Base-by-base conservation (phyloP, 2,113 vertebrate genomes). In the Cygnus atratus region DNA sequence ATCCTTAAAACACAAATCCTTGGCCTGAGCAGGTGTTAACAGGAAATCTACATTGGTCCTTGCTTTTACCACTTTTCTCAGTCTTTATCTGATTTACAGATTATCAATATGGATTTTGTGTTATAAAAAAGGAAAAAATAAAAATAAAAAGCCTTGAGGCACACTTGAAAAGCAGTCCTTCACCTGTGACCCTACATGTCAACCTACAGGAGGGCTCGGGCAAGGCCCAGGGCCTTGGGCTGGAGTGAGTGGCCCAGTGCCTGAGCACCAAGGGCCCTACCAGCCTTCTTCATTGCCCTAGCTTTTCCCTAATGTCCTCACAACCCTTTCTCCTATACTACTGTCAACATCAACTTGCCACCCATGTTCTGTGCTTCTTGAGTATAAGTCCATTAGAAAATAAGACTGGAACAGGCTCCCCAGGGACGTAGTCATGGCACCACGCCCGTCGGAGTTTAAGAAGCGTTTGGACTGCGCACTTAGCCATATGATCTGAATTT, bases 161-260 rank as follows among this genome's bases (percentile, higher is more conserved):
- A 62, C 15, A 43, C 3, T 21, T 44, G 21, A 72, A 78, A 35
- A 22, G 25, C 0, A 0, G 16, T 12, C 57, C 25, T 13, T 70
- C 25, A 62, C 7, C 44, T 2, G 0, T 29, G 14, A 31, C 17
- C 18, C 19, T 7, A 0, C 19, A 3, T 62, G 19, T 11, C 46
- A 25, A n/a, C 39, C 8, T 5, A 13, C 6, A 48, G 43, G 50
- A 84, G 50, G 50, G 57, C 48, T 71, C 31, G 15, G 54, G 33
- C 44, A 83, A 28, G 31, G 52, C 52, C 22, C 1, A 1, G 37
- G 26, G 26, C 31, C 44, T 13, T 1, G 1, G 44, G 37, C 12
- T 37, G 74, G 33, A 67, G 46, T 48, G 46, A 21, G 43, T 17
- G 43, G 6, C 15, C 43, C 43, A 44, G 43, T 17, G 15, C 43